phyloP scores from a whole-genome alignment of 2,797 vertebrate species.

The Adelosebastes latens region DNA sequence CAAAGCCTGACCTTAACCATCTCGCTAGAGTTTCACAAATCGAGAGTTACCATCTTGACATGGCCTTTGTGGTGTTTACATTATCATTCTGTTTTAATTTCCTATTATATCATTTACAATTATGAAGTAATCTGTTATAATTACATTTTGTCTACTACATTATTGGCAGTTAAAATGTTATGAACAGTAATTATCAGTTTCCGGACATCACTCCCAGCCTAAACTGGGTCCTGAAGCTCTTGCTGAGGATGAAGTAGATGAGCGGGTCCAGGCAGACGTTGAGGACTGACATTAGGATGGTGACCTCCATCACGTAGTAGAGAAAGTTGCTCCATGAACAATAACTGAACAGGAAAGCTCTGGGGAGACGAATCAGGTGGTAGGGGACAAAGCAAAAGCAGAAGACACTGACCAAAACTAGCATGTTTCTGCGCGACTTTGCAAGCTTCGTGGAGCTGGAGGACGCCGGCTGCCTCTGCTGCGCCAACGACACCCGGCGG shows the following conservation, averaged over 20 bases:
- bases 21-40: too few species aligned
- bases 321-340: slow-evolving; percentile 7
- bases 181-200: too few species aligned
- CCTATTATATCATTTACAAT: too few species aligned
- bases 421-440: slow-evolving; percentile 75
- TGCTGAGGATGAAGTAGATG: slow-evolving; percentile 82
- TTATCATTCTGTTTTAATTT: too few species aligned
- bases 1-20: too few species aligned
- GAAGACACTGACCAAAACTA: slow-evolving; percentile 77
- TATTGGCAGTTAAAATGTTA: too few species aligned
- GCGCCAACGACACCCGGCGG: slow-evolving; percentile 42
- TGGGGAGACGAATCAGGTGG: slow-evolving; percentile 75
- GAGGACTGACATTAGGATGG: slow-evolving; percentile 65
- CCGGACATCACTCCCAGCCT: too few species aligned
- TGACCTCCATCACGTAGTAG: slow-evolving; percentile 72
- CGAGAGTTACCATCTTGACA: too few species aligned
- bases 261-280: slow-evolving; percentile 81
- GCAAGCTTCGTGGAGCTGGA: slow-evolving; percentile 49
- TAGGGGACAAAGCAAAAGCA: slow-evolving; percentile 81
- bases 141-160: too few species aligned
- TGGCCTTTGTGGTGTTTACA: too few species aligned
- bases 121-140: too few species aligned
- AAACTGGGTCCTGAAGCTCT: slow-evolving; percentile 65
- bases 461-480: slow-evolving; percentile 20
- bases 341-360: slow-evolving; percentile 34